Evolutionary conservation across 2,113 vertebrate genomes (phyloP).

Genomic region (Clarias batrachus): DNA sequence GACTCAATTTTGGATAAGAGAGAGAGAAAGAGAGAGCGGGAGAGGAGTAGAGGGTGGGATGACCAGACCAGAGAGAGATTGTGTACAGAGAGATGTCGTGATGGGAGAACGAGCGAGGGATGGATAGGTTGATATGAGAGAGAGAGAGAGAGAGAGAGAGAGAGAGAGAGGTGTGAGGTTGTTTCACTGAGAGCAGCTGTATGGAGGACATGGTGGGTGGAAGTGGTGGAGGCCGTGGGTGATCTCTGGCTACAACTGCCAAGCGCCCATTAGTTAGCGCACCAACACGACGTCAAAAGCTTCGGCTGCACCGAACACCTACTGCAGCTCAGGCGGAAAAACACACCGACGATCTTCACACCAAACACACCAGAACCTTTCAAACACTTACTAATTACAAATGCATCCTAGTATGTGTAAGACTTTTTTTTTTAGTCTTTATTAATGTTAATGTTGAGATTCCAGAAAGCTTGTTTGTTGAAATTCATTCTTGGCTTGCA

Average conservation of each 20-base stretch:
- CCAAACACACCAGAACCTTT: background rate
- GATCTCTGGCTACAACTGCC: constrained; percentile 74
- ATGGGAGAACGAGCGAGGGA: constrained; percentile 50
- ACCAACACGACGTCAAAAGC: constrained; percentile 62
- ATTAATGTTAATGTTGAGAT: background rate
- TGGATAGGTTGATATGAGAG: constrained; percentile 61
- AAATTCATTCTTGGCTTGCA: too few relatives aligned
- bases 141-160: constrained; percentile 59
- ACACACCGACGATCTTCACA: constrained; percentile 2
- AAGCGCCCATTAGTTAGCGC: constrained; percentile 70
- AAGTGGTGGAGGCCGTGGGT: constrained; percentile 78
- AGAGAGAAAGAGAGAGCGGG: background rate
- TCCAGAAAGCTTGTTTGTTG: background rate
- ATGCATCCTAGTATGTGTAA: background rate
- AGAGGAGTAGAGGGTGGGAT: background rate
- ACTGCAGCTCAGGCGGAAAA: constrained; percentile 36
- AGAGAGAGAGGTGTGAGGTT: constrained; percentile 73
- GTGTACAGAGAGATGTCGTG: background rate
- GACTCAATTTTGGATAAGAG: background rate
- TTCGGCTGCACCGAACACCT: constrained; percentile 47
- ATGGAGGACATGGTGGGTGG: constrained; percentile 73
- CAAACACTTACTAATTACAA: background rate
- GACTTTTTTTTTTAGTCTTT: background rate
- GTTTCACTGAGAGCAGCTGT: constrained; percentile 78
- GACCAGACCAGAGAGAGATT: background rate